Evolutionary conservation across 2,888 invertebrate species (phyloP), one percentile per base, ranked within the genome.

Genomic region (Altica lythri): DNA sequence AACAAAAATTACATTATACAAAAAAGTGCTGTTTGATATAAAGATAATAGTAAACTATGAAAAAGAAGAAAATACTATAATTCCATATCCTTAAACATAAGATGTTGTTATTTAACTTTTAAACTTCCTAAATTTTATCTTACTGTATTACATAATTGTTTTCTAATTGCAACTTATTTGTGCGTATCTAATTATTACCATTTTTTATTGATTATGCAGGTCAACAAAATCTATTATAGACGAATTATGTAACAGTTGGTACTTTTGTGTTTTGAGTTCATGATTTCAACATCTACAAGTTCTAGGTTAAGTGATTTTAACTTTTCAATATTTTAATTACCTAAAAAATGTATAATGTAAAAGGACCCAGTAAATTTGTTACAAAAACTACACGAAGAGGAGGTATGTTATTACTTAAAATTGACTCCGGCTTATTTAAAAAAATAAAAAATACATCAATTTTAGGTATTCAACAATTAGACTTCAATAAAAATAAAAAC

Each of bases 311-410:
- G 10, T 30, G 13, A 18, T 35, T 49, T 50, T 53, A 29, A 27
- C 12, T 42, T 48, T 55, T 32, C 14, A 14, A 38, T 16, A 13
- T 30, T 46, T 9, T 16, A 30, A 10, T 16, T 43, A 13, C 19
- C 17, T n/a, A n/a, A 50, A 58, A 25, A 13, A 92, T 92, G 92
- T 92, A 92, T 81, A 90, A 91, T 73, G 87, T 92, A 72, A 91
- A 90, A 78, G 90, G 90, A 61, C 90, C 91, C 60, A 92, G 90
- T 78, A 91, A 91, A 81, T 89, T 92, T 75, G 90, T 90, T 68
- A 89, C 91, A 60, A 91, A 92, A 82, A 89, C 91, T 64, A 82
- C 90, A 70, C n/a, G n/a, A n/a, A 82, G 92, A 82, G 88, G 91
- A 68, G 74, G 75, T 73, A 67, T 53, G 34, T 42, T 53, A 32